phyloP scores from a whole-genome alignment of 2,797 vertebrate species.

The Menidia menidia region DNA sequence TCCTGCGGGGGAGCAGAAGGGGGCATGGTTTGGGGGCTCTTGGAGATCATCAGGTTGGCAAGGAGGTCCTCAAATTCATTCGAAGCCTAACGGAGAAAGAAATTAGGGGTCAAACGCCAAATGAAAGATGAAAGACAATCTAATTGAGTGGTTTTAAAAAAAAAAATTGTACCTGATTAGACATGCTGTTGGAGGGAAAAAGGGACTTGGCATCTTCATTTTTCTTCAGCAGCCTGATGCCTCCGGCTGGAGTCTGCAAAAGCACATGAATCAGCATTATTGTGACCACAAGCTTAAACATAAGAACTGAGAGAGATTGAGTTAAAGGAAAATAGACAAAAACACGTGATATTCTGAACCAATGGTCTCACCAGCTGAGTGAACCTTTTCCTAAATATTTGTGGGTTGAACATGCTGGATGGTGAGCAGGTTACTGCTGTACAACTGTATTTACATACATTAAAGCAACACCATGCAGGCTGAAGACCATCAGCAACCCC shows the following conservation, averaged over 20 bases:
- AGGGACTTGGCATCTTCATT: slow-evolving; percentile 83
- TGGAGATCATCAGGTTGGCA: slow-evolving; percentile 89
- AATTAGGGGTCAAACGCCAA: too few species aligned
- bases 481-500: too few species aligned
- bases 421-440: too few species aligned
- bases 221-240: slow-evolving; percentile 91
- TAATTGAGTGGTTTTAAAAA: too few species aligned
- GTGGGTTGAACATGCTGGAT: too few species aligned
- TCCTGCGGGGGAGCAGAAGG: slow-evolving; percentile 63
- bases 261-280: neutral
- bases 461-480: too few species aligned
- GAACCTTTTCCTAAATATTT: too few species aligned
- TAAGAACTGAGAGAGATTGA: neutral
- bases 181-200: slow-evolving; percentile 52
- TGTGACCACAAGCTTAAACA: too few species aligned
- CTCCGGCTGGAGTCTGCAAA: slow-evolving; percentile 81
- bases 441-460: too few species aligned
- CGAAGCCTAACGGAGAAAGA: slow-evolving; percentile 40
- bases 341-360: neutral
- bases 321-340: neutral
- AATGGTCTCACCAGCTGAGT: neutral
- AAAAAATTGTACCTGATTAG: slow-evolving; percentile 79
- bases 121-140: too few species aligned
- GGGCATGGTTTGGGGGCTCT: slow-evolving; percentile 74
- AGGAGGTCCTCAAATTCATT: slow-evolving; percentile 91